Evolutionary conservation across 2,888 invertebrate genomes (phyloP), one percentile per base, ranked within the genome.

Genomic region (Ditylenchus weischeri): DNA sequence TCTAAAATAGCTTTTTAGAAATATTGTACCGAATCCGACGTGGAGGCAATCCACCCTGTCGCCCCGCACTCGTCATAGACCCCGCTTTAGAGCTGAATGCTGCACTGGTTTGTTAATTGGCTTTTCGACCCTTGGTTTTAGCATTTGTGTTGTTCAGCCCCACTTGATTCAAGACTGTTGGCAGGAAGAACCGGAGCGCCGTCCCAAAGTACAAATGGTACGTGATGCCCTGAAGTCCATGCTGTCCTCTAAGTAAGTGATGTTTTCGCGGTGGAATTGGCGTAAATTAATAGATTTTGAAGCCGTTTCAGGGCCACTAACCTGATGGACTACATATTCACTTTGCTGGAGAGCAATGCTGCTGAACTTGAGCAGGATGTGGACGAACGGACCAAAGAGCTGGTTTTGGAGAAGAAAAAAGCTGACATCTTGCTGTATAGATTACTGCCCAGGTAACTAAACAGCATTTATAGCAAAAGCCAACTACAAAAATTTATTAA

Each of bases 311-410:
- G 79, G 81, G 68, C 54, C 21, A 54, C 70, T 35, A 83, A 83
- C 67, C 78, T 81, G 29, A 79, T 81, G 80, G 78, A 61, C 35
- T 59, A 69, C 48, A 50, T 66, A 49, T 54, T 65, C 63, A 38
- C 61, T 79, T 92, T 93, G 91, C 92, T 93, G 92, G 93, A 92
- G 84, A 92, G 91, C 83, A 92, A 94, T 85, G 92, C 93, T 68
- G 90, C 91, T 84, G 91, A 93, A 86, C 88, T 93, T 85, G 93
- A 93, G 86, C 92, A 92, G 84, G 88, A 93, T 86, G 93, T 93
- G 83, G 90, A 88, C 81, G 92, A 93, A 86, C 88, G 93, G 80
- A 93, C 93, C 74, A 88, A 90, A 83, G 88, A 91, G 82, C 87
- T 93, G 81, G 89, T 89, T 82, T 92, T 92, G 85, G 93, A 93